Percentiles rank a stretch among this genome's conserved stretches.
These are phyloP conservation scores for Protobothrops flavoviridis DNA, from an alignment of 2,113 vertebrate species.

Conservation along the genomic window DNA sequence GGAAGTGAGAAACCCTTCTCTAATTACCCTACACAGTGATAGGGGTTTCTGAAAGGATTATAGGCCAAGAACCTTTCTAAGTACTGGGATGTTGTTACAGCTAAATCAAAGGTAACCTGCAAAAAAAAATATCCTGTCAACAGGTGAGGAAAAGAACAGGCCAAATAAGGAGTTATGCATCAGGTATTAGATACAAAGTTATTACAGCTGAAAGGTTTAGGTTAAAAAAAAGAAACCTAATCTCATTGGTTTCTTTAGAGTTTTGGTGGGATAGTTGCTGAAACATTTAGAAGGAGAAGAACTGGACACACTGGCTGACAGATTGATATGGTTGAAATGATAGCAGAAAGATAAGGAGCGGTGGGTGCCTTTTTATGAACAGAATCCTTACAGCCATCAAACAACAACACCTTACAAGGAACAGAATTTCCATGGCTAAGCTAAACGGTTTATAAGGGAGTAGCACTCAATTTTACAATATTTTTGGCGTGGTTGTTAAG, in stretches of 20 bases:
- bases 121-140: slow-evolving; percentile 73
- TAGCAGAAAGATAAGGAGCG: slow-evolving; percentile 16
- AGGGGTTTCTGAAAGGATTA: slow-evolving; percentile 67
- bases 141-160: slow-evolving; percentile 68
- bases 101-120: slow-evolving; percentile 78
- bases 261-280: slow-evolving; percentile 61
- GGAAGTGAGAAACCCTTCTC: slow-evolving; percentile 62
- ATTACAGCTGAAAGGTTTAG: slow-evolving; percentile 80
- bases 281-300: slow-evolving; percentile 70
- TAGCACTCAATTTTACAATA: not conserved
- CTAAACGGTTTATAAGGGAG: not conserved
- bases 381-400: slow-evolving; percentile 8
- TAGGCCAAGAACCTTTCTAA: slow-evolving; percentile 64
- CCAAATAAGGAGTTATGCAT: slow-evolving; percentile 54
- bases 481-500: not conserved
- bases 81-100: slow-evolving; percentile 67
- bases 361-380: slow-evolving; percentile 38
- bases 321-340: slow-evolving; percentile 56
- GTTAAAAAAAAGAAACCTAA: slow-evolving; percentile 59
- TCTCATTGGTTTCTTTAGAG: slow-evolving; percentile 73
- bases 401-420: not conserved
- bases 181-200: slow-evolving; percentile 71
- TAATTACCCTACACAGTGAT: slow-evolving; percentile 69
- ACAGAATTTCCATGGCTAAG: not conserved
- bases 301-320: slow-evolving; percentile 70